Conservation (phyloP, 35 echinoderm and acorn worm genomes). For the Holothuria glaberrima region DNA sequence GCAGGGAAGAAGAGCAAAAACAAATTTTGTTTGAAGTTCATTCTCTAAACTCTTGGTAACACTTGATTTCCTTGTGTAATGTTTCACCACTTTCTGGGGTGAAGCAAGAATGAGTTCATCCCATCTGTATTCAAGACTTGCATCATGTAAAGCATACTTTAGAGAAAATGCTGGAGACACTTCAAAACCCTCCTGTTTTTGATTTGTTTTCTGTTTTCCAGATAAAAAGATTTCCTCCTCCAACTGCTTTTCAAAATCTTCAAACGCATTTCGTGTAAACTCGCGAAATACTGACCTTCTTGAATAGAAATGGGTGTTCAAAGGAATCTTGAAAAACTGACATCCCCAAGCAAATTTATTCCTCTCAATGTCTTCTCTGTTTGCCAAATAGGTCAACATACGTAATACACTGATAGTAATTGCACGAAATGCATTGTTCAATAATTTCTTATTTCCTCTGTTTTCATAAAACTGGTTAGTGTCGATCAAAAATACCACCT, state of each 20-base stretch:
- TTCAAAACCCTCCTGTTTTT: conserved; percentile 3
- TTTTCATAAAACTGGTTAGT: conserved; percentile 51
- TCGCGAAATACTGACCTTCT: conserved; percentile 32
- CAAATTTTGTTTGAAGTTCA: conserved; percentile 27
- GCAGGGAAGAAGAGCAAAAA: conserved; percentile 40
- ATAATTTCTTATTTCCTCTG: conserved; percentile 4
- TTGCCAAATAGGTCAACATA: conserved; percentile 27
- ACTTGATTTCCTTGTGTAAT: background rate
- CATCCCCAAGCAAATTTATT: conserved; percentile 43
- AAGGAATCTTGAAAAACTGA: conserved; percentile 48
- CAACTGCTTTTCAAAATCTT: conserved; percentile 41
- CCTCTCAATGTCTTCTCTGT: conserved; percentile 38
- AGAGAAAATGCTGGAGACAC: conserved; percentile 46
- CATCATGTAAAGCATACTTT: conserved; percentile 44
- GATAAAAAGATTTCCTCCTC: conserved; percentile 12
- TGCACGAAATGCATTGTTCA: conserved; percentile 50
- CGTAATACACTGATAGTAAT: conserved; percentile 46
- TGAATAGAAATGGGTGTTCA: conserved; percentile 33
- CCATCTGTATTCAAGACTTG: conserved; percentile 45
- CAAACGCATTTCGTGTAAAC: conserved; percentile 4
- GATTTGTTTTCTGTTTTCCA: conserved; percentile 28
- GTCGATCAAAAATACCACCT: conserved; percentile 56
- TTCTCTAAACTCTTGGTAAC: background rate
- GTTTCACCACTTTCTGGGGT: background rate
- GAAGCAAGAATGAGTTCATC: conserved; percentile 41